Evolutionary conservation across 2,888 invertebrate genomes (phyloP).

Genomic region (Trisateles emortualis): DNA sequence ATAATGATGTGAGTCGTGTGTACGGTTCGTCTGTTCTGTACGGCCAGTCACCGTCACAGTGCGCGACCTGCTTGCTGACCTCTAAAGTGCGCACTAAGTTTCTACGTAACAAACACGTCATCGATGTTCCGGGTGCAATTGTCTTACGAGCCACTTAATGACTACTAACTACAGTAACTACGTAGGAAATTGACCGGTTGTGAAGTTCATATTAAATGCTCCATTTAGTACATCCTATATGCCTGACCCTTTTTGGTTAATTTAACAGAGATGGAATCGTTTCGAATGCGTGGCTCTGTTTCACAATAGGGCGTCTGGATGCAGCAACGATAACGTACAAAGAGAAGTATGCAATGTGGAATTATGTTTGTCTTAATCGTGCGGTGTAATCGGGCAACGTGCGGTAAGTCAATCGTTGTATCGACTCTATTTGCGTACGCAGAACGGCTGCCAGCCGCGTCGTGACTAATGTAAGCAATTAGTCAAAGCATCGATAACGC

Average conservation of each 20-base stretch:
- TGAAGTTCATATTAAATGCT: constrained; percentile 21
- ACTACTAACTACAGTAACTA: constrained; percentile 41
- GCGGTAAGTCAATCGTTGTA: constrained; percentile 75
- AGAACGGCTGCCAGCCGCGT: constrained; percentile 61
- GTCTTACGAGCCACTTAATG: constrained; percentile 49
- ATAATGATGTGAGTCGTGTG: constrained; percentile 24
- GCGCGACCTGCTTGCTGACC: constrained; percentile 65
- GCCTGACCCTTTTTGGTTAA: constrained; percentile 3
- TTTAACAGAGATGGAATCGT: constrained; percentile 10
- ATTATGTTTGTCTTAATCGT: constrained; percentile 47
- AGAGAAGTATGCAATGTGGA: constrained; percentile 30
- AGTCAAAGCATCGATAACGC: constrained; percentile 74
- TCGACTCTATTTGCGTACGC: constrained; percentile 76
- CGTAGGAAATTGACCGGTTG: constrained; percentile 17
- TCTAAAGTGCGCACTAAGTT: constrained; percentile 55
- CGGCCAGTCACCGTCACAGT: constrained; percentile 40
- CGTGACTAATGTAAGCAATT: constrained; percentile 80
- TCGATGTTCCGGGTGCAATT: constrained; percentile 53
- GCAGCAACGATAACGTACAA: constrained; percentile 17
- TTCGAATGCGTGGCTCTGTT: constrained; percentile 12
- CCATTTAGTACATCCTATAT: constrained; percentile 27
- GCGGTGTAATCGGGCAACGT: constrained; percentile 69
- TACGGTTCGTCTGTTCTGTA: constrained; percentile 19
- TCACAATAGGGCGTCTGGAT: constrained; percentile 21
- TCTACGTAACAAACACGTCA: constrained; percentile 60